phyloP scores from a whole-genome alignment of 2,113 vertebrate species.

The Crotalus viridis region DNA sequence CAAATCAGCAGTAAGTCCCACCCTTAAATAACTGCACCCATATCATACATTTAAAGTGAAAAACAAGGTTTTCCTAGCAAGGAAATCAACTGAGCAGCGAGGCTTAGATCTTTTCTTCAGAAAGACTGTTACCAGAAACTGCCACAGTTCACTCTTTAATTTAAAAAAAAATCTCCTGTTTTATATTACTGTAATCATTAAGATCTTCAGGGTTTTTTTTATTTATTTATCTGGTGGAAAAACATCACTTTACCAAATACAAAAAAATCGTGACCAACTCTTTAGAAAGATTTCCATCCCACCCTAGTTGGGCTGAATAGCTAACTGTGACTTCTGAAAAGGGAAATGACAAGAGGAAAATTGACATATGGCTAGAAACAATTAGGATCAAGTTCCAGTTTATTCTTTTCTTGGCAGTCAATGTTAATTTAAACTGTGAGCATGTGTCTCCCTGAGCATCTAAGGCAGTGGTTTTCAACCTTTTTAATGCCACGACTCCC shows the following conservation, averaged over 20 bases:
- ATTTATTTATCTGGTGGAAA: background rate
- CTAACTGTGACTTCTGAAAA: background rate
- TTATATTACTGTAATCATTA: background rate
- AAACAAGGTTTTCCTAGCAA: background rate
- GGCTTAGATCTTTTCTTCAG: accelerated
- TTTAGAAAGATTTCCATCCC: background rate
- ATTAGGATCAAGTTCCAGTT: no score
- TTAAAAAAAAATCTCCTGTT: background rate
- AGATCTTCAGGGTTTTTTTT: background rate
- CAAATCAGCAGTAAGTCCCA: background rate
- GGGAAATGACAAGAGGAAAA: no score
- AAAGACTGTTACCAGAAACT: background rate
- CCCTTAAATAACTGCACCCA: background rate
- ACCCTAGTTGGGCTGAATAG: background rate
- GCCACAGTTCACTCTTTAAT: background rate
- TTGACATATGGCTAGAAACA: no score
- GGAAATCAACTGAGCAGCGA: background rate
- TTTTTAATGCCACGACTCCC: no score
- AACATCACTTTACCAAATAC: background rate
- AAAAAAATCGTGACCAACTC: background rate
- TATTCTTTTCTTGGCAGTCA: no score
- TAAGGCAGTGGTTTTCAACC: background rate
- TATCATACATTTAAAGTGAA: background rate
- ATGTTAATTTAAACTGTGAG: no score
- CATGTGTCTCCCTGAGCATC: background rate